A percentile compares a stretch with the other conserved stretches of the same genome.
phyloP scores from a whole-genome alignment of 1,140 invertebrate genomes.

The Anoplophora glabripennis region DNA sequence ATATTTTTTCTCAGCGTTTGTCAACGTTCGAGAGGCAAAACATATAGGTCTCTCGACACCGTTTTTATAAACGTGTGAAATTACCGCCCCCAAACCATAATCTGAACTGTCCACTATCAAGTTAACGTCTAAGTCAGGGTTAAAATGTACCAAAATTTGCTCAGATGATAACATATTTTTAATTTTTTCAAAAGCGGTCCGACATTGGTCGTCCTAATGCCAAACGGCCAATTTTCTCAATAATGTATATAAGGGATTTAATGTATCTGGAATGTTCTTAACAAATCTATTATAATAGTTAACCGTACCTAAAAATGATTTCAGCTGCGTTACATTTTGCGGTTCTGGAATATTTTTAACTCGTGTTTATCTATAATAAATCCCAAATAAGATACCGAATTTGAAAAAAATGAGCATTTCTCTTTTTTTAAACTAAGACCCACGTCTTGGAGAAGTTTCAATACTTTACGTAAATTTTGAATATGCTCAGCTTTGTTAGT shows the following conservation, averaged over 20 bases:
- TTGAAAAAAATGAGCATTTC: not conserved
- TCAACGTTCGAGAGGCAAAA: slow-evolving; percentile 41
- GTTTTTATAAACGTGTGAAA: slow-evolving; percentile 24
- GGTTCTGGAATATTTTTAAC: not conserved
- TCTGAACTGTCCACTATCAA: slow-evolving; percentile 29
- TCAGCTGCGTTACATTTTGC: slow-evolving; percentile 17
- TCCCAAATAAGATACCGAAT: slow-evolving; percentile 8
- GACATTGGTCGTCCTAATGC: not conserved
- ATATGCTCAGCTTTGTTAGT: not conserved
- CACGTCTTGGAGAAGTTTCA: not conserved
- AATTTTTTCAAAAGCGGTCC: not conserved
- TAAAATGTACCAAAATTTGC: slow-evolving; percentile 17
- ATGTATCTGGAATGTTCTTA: not conserved
- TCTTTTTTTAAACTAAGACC: not conserved
- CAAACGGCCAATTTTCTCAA: not conserved
- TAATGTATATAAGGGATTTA: slow-evolving; percentile 10
- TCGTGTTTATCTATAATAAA: slow-evolving; percentile 29
- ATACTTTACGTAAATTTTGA: not conserved
- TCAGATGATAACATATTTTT: not conserved
- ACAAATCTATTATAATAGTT: not conserved
- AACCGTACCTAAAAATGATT: not conserved
- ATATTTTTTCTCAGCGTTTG: slow-evolving; percentile 44
- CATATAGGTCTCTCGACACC: slow-evolving; percentile 12
- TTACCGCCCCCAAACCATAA: slow-evolving; percentile 33
- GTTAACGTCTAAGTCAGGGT: slow-evolving; percentile 20